A percentile compares a stretch with the other conserved stretches of the same genome.
phyloP scores from a whole-genome alignment of 1,140 invertebrate species.

The Orchesella cincta region DNA sequence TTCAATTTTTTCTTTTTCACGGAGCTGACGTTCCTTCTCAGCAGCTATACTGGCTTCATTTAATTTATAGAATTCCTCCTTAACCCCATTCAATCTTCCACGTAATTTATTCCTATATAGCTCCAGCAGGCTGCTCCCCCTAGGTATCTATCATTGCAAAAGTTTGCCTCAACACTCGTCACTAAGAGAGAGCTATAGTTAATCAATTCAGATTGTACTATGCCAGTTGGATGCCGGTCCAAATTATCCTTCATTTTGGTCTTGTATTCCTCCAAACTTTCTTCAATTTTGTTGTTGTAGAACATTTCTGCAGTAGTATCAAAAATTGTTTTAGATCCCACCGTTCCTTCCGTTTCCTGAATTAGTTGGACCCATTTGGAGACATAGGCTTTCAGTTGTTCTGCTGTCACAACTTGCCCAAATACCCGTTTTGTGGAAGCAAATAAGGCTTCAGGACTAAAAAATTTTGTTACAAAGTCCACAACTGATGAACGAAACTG shows the following conservation, averaged over 20 bases:
- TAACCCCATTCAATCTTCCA: not conserved
- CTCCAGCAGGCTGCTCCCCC: not conserved
- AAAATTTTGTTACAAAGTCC: not conserved
- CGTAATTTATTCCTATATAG: not conserved
- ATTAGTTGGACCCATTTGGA: not conserved
- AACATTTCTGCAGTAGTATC: not conserved
- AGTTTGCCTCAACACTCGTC: not conserved
- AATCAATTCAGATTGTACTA: not conserved
- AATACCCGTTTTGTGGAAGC: not conserved
- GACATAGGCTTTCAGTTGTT: not conserved
- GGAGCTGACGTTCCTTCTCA: too few relatives aligned
- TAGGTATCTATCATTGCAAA: not conserved
- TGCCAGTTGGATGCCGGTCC: not conserved
- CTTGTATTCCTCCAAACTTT: not conserved
- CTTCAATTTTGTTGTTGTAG: not conserved
- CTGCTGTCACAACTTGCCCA: not conserved
- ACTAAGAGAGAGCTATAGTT: not conserved
- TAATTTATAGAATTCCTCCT: too few relatives aligned
- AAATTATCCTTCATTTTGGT: not conserved
- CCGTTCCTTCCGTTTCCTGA: not conserved
- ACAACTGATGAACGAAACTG: not conserved
- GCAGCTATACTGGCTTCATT: too few relatives aligned
- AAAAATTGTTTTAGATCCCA: not conserved
- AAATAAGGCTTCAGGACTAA: not conserved
- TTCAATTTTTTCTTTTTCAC: too few relatives aligned